phyloP scores from a whole-genome alignment of 2,888 invertebrate species.

The Eurytoma adleriae region DNA sequence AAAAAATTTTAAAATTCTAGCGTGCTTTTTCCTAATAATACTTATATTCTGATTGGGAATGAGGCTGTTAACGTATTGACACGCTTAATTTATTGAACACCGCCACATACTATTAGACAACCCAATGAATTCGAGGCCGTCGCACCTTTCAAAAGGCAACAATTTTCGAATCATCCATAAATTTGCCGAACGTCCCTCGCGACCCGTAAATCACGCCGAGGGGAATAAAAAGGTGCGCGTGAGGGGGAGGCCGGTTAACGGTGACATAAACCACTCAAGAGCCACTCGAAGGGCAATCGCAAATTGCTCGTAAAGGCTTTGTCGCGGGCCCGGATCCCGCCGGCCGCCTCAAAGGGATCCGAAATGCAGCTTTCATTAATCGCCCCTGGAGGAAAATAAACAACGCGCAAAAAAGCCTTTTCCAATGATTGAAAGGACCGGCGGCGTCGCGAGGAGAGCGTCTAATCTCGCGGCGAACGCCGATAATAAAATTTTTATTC shows the following conservation, averaged over 20 bases:
- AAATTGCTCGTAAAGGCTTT: conserved; percentile 48
- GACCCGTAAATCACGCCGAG: conserved; percentile 44
- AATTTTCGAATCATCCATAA: conserved; percentile 51
- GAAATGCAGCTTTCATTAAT: conserved; percentile 33
- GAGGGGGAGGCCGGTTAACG: conserved; percentile 28
- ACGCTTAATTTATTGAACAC: conserved; percentile 31
- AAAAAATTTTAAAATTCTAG: no score
- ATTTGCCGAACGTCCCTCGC: conserved; percentile 47
- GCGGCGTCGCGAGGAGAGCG: background rate
- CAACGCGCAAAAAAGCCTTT: background rate
- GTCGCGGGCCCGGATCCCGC: conserved; percentile 10
- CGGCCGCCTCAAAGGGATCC: conserved; percentile 39
- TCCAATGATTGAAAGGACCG: conserved; percentile 9
- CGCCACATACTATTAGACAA: conserved; percentile 15
- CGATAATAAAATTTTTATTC: conserved; percentile 2
- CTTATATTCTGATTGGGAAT: conserved; percentile 42
- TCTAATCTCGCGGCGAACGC: background rate
- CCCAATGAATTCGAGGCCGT: conserved; percentile 23
- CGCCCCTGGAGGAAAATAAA: background rate
- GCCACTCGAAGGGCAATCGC: conserved; percentile 35
- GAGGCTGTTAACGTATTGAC: conserved; percentile 45
- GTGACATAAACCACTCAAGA: conserved; percentile 51
- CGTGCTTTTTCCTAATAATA: background rate
- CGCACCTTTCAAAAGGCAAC: conserved; percentile 21
- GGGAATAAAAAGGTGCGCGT: conserved; percentile 3